A percentile compares a stretch with the other conserved stretches of the same genome.
Conservation (phyloP, 2,888 invertebrate genomes). For the Melitaea athalia region DNA sequence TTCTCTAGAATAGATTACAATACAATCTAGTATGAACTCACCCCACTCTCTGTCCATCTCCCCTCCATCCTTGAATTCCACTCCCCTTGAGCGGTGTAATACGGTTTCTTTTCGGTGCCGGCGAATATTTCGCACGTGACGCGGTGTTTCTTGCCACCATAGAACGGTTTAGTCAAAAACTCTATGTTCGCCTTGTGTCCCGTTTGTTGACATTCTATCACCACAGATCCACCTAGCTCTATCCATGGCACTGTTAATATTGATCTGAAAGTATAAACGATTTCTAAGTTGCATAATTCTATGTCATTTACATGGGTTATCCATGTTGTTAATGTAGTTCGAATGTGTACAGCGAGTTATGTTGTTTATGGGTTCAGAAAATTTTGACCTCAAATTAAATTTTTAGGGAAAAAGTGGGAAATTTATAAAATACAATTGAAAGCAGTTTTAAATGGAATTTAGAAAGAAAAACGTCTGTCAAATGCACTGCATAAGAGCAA, state of each 20-base stretch:
- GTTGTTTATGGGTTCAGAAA: no score
- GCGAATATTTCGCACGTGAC: slow-evolving; percentile 91
- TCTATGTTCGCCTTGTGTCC: slow-evolving; percentile 96
- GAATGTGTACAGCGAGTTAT: no score
- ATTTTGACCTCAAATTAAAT: no score
- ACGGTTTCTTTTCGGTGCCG: slow-evolving; percentile 93
- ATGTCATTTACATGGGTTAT: no score
- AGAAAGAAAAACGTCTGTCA: background rate
- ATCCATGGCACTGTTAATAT: slow-evolving; percentile 99
- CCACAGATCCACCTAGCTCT: slow-evolving; percentile 96
- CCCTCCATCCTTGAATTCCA: slow-evolving; percentile 99
- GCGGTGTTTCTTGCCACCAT: slow-evolving; percentile 96
- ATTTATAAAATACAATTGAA: no score
- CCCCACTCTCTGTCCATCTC: slow-evolving; percentile 89
- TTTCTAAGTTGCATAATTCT: no score
- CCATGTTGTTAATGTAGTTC: no score
- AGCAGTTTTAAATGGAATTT: no score
- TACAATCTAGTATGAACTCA: slow-evolving; percentile 49
- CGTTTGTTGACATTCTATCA: slow-evolving; percentile 95
- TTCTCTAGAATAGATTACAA: no score
- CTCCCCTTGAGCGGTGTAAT: slow-evolving; percentile 94
- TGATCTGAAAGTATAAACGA: slow-evolving; percentile 82
- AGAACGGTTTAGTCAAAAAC: slow-evolving; percentile 98
- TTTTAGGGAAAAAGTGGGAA: no score
- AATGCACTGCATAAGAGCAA: background rate